Evolutionary conservation across 2,113 vertebrate species (phyloP).

Genomic region (Tyto alba): DNA sequence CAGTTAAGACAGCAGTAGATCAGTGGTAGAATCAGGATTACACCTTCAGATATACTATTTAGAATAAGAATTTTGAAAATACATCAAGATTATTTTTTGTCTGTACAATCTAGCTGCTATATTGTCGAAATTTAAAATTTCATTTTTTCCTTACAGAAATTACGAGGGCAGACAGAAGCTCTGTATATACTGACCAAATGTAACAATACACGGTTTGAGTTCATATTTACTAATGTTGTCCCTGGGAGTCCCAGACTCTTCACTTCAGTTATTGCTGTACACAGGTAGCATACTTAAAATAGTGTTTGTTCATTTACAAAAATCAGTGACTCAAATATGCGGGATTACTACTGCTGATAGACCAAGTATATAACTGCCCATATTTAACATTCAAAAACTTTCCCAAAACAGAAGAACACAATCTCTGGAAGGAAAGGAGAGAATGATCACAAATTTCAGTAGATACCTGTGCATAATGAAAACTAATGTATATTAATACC

Average conservation of each 20-base stretch:
- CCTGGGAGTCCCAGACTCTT: constrained; percentile 95
- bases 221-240: constrained; percentile 98
- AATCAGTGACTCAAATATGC: not conserved
- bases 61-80: not conserved
- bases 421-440: not conserved
- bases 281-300: constrained; percentile 80
- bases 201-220: constrained; percentile 95
- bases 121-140: not conserved
- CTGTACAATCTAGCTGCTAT: not conserved
- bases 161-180: constrained; percentile 96
- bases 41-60: not conserved
- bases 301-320: not conserved
- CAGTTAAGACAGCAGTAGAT: not conserved
- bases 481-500: not conserved
- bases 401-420: not conserved
- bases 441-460: not conserved
- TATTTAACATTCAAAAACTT: not conserved
- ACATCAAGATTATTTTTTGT: not conserved
- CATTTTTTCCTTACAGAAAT: constrained; percentile 81
- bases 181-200: constrained; percentile 98
- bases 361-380: not conserved
- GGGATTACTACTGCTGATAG: not conserved
- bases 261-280: constrained; percentile 97
- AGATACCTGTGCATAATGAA: not conserved
- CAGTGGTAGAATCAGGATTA: not conserved